Evolutionary conservation across 1,140 invertebrate genomes (phyloP).

Genomic region (Drosophila pruinosa): DNA sequence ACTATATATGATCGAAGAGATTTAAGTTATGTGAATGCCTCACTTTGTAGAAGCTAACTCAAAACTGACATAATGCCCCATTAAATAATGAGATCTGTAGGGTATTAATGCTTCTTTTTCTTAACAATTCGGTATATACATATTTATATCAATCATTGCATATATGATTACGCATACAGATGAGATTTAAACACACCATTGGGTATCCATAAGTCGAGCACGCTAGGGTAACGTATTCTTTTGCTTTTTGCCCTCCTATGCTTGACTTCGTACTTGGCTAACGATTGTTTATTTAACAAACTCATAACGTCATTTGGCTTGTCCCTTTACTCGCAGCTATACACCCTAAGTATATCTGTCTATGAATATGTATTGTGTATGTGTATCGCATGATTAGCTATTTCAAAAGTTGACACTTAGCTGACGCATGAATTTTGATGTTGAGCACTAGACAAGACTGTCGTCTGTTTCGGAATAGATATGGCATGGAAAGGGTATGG

Average conservation of each 20-base stretch:
- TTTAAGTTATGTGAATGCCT: neutral
- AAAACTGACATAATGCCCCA: neutral
- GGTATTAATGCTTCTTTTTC: neutral
- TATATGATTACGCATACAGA: neutral
- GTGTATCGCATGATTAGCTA: slow-evolving; percentile 62
- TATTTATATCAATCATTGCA: neutral
- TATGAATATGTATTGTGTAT: neutral
- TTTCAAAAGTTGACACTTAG: slow-evolving; percentile 72
- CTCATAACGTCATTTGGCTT: slow-evolving; percentile 61
- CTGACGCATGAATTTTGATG: slow-evolving; percentile 69
- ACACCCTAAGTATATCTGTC: neutral
- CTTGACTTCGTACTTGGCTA: slow-evolving; percentile 9
- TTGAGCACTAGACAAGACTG: slow-evolving; percentile 28
- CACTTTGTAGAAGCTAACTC: neutral
- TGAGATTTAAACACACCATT: neutral
- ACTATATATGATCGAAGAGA: neutral
- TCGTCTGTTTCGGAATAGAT: neutral
- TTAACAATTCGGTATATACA: neutral
- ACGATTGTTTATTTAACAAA: slow-evolving; percentile 66
- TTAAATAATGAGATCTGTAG: neutral
- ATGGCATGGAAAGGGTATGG: neutral
- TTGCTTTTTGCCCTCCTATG: neutral
- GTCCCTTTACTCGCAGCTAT: slow-evolving; percentile 7
- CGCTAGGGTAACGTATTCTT: no score
- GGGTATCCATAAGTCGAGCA: neutral